Conservation (phyloP, 2,888 invertebrate genomes). For the Hyalella azteca region DNA sequence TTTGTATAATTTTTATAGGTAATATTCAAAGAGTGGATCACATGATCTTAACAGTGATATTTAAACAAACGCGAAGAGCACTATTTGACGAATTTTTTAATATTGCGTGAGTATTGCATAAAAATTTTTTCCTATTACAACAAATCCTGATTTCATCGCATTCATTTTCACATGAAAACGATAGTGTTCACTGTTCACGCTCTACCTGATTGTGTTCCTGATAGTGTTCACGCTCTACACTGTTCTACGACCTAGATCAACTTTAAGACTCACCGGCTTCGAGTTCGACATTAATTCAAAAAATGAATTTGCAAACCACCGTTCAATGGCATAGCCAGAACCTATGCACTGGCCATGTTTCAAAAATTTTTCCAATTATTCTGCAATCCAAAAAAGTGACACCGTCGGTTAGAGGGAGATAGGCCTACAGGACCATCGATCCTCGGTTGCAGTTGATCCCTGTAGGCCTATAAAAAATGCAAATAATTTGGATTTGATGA, state of each 20-base stretch:
- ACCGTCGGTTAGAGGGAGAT: slow-evolving; percentile 5
- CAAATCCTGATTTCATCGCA: too few species aligned
- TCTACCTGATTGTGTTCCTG: too few species aligned
- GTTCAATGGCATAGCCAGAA: slow-evolving; percentile 21
- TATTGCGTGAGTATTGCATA: too few species aligned
- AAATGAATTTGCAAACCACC: slow-evolving; percentile 3
- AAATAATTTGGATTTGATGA: slow-evolving; percentile 26
- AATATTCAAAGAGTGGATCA: background rate
- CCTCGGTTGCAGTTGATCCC: slow-evolving; percentile 36
- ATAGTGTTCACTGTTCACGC: too few species aligned
- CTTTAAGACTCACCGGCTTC: too few species aligned
- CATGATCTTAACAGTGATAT: too few species aligned
- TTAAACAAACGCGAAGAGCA: too few species aligned
- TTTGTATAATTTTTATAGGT: background rate
- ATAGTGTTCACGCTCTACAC: too few species aligned
- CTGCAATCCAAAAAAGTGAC: background rate
- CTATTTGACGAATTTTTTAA: too few species aligned
- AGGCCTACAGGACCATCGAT: slow-evolving; percentile 25
- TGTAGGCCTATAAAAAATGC: slow-evolving; percentile 37
- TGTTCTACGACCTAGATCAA: too few species aligned
- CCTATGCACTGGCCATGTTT: slow-evolving; percentile 18
- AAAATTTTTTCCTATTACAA: too few species aligned
- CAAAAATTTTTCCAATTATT: background rate
- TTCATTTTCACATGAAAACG: too few species aligned
- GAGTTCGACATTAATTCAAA: background rate